These are phyloP conservation scores for Rafetus swinhoei DNA, from an alignment of 2,113 vertebrate genomes.

Conservation along the genomic window DNA sequence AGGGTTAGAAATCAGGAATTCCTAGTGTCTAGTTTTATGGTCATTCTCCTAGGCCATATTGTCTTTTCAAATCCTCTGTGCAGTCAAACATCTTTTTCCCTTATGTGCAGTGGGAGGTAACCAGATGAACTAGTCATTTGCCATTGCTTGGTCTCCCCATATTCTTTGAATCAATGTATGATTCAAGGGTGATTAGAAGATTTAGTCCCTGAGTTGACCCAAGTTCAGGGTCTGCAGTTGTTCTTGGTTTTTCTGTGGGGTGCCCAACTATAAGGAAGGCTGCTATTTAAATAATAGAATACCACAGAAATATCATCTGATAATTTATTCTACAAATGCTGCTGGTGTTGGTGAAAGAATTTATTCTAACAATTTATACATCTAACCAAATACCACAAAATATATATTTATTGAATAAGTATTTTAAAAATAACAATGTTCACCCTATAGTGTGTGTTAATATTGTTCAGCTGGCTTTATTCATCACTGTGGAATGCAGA, in stretches of 20 bases:
- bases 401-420: neutral
- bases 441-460: neutral
- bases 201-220: neutral
- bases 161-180: neutral
- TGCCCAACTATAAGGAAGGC: neutral
- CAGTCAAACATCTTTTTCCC: neutral
- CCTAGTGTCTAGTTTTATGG: neutral
- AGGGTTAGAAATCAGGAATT: neutral
- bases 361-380: neutral
- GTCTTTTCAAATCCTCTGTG: neutral
- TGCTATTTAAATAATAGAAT: neutral
- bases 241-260: neutral
- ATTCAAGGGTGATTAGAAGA: neutral
- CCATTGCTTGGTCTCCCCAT: neutral
- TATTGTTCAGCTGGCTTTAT: neutral
- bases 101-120: neutral
- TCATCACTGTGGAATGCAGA: neutral
- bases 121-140: neutral
- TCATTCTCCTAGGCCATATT: neutral
- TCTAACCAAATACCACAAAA: neutral
- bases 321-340: too few species aligned
- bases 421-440: neutral
- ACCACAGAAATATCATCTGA: too few species aligned
- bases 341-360: too few species aligned
- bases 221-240: neutral